These are phyloP conservation scores for Drosophila pseudotakahashii DNA, from an alignment of 2,888 invertebrate genomes.

Conservation along the genomic window DNA sequence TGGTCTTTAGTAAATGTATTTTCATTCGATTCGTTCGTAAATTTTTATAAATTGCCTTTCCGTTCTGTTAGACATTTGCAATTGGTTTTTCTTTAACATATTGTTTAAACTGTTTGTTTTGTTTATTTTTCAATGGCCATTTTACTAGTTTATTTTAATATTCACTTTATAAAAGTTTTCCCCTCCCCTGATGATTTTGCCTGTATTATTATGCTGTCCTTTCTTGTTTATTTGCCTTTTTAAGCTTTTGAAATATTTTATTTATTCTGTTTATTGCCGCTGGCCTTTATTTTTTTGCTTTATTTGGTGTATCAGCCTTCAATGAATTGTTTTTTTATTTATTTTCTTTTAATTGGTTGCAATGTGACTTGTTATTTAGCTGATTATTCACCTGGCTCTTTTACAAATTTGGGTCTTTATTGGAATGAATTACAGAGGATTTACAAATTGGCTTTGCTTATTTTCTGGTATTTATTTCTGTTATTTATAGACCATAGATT, in stretches of 20 bases:
- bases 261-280: constrained; percentile 20
- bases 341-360: constrained; percentile 3
- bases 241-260: constrained; percentile 7
- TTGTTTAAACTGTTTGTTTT: constrained; percentile 18
- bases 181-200: constrained; percentile 1
- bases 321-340: neutral
- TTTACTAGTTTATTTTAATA: constrained; percentile 26
- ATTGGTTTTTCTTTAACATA: constrained; percentile 24
- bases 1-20: constrained; percentile 12
- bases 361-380: constrained; percentile 15
- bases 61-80: constrained; percentile 10
- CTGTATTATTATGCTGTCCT: constrained; percentile 2
- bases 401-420: constrained; percentile 1
- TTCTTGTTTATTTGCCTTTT: constrained; percentile 15
- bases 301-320: neutral
- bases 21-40: constrained; percentile 5
- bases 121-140: constrained; percentile 24
- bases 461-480: neutral
- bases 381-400: constrained; percentile 10
- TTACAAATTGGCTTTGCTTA: constrained; percentile 21
- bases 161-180: constrained; percentile 16
- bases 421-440: constrained; percentile 27
- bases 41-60: constrained; percentile 10
- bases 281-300: neutral
- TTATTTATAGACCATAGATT: constrained; percentile 6